These are phyloP conservation scores for Alosa alosa DNA, from an alignment of 2,113 vertebrate species.

Conservation along the genomic window DNA sequence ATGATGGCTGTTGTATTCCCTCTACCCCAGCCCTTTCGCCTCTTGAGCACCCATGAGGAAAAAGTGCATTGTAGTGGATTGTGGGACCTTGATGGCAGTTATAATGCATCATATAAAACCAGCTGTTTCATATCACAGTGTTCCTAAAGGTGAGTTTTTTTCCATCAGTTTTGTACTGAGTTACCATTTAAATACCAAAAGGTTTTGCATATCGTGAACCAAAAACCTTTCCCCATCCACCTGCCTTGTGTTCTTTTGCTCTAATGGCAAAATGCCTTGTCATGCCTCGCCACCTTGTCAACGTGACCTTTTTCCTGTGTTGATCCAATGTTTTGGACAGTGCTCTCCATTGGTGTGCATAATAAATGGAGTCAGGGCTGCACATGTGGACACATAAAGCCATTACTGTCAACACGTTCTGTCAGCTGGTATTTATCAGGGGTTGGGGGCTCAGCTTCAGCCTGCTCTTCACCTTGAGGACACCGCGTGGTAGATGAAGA, in stretches of 20 bases:
- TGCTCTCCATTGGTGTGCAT: conserved; percentile 50
- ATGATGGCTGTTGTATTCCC: not conserved
- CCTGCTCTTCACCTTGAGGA: conserved; percentile 38
- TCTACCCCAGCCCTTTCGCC: not conserved
- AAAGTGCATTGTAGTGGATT: not conserved
- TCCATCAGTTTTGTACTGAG: not conserved
- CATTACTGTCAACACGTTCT: conserved; percentile 52
- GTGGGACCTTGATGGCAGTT: not conserved
- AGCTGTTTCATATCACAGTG: conserved; percentile 1
- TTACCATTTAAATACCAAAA: not conserved
- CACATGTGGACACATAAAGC: conserved; percentile 38
- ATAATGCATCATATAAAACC: not conserved
- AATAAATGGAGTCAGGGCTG: conserved; percentile 54
- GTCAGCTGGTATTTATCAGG: conserved; percentile 57
- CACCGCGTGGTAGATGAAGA: conserved; percentile 36
- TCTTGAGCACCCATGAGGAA: not conserved
- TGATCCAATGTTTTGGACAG: conserved; percentile 43
- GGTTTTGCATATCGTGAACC: not conserved
- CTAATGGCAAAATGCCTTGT: not conserved
- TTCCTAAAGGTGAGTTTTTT: not conserved
- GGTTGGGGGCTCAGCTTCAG: conserved; percentile 44
- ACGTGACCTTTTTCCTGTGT: conserved; percentile 57
- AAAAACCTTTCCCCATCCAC: not conserved
- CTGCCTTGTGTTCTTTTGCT: not conserved
- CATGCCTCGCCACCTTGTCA: conserved; percentile 43